Base-by-base conservation (phyloP, 2,797 vertebrate genomes). In the Muscicapa comitata region DNA sequence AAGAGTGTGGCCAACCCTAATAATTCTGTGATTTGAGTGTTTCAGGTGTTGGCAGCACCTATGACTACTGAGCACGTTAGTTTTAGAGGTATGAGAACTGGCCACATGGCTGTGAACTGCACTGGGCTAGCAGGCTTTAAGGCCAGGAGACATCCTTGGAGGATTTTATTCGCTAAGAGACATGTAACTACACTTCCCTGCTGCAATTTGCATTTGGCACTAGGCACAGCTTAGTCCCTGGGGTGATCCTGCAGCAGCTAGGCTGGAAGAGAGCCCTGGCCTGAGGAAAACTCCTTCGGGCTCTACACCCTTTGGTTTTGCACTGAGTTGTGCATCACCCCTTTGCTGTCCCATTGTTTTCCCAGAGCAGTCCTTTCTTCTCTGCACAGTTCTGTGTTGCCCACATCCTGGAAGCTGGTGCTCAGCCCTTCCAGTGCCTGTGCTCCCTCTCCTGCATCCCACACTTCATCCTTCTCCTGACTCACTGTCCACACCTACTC, bases 41-140 rank as follows among this genome's bases (percentile, higher is more conserved):
- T 67, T 38, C 54, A 54, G 38, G 15, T 57, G 37, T 47, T 65
- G 31, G 29, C 50, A 70, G 70, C 24, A 66, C 37, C 61, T 54
- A 5, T 55, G 80, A 37, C 19, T 75, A n/a, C 23, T 0, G 0
- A 91, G 31, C 3, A 18, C 2, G 0, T 20, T 2, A 2, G 6
- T 55, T 86, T 54, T 17, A 65, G 57, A 90, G 10, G 29, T 21
- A 37, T 0, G 0, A 54, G 43, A 35, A 38, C 31, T 38, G 68
- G 17, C 43, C 14, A 13, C 17, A 6, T 1, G 13, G 33, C 45
- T 61, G 24, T 65, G 45, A 75, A 6, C 20, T 7, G 50, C 6
- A 0, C 50, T 42, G 51, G 35, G 4, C n/a, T 54, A 42, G 26
- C 25, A 85, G 67, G 42, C 38, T 82, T 19, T 3, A 2, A 38